Evolutionary conservation across 2,113 vertebrate genomes (phyloP), one percentile per base, ranked within the genome.

Genomic region (Opisthocomus hoazin): DNA sequence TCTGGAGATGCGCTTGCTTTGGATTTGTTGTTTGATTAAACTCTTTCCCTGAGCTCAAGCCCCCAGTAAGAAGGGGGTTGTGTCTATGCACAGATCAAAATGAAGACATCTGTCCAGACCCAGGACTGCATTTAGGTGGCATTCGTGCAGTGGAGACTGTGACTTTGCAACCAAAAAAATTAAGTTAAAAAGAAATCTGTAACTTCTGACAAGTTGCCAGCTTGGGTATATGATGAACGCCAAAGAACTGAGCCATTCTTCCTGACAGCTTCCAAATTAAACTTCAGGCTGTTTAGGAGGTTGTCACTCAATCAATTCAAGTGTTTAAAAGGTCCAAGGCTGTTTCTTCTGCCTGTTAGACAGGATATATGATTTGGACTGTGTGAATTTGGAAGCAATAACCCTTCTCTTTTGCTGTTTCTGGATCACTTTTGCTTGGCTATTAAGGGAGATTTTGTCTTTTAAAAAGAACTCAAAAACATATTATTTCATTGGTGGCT

Each of bases 251-350:
- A 90, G 78, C 81, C 46, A 24, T 51, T 22, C 23, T 68, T 74
- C 70, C 90, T 94, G 92, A 76, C 96, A 96, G 95, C 87, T 91
- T 10, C 94, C 94, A 95, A 56, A 96, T 96, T 85, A 95, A 94
- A 93, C 78, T 21, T 19, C 1, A 53, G 84, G 94, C 92, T 93
- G 46, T 71, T 95, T 23, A 63, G 74, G 92, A 89, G 81, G 13
- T 3, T 91, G 87, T 30, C 95, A 91, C 65, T 85, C 95, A 91
- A 78, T 91, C 87, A 96, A 95, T 96, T 45, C 94, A 20, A 84
- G 90, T 68, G 87, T 43, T 82, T 56, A 46, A 34, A 46, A 85
- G 87, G 87, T 27, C 65, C 87, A 75, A 51, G 74, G 90, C 70
- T 94, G 57, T 19, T 91, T 6, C 60, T 87, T 36, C 84, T 63